Percentiles rank a stretch among this genome's conserved stretches.
phyloP scores from a whole-genome alignment of 1,140 invertebrate species.

The Pomacea maculata region DNA sequence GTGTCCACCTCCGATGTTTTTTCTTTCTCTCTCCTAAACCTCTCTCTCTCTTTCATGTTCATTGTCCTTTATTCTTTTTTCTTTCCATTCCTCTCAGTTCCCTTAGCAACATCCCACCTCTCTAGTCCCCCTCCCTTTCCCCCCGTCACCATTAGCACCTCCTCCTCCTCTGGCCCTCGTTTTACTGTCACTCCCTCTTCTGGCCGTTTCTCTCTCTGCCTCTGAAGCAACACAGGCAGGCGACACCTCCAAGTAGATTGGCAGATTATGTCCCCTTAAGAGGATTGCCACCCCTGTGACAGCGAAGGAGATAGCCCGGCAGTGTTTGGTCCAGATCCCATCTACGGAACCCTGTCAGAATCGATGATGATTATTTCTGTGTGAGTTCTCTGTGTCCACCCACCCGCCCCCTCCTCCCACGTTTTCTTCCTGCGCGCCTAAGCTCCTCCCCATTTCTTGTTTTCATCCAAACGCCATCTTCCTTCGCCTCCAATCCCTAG shows the following conservation, averaged over 20 bases:
- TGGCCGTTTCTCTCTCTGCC: conserved; percentile 7
- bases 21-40: conserved; percentile 14
- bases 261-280: conserved; percentile 28
- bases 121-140: background rate
- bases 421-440: background rate
- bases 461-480: background rate
- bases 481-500: background rate
- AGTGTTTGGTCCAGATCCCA: conserved; percentile 19
- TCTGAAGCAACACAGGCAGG: background rate
- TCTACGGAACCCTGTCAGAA: conserved; percentile 15
- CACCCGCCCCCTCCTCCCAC: background rate
- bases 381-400: background rate
- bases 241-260: conserved; percentile 26
- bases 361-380: conserved; percentile 25
- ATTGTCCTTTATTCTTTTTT: conserved; percentile 7
- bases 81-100: background rate
- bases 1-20: background rate
- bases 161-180: conserved; percentile 3
- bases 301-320: conserved; percentile 17
- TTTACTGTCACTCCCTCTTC: background rate
- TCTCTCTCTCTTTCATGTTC: conserved; percentile 23
- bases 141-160: background rate
- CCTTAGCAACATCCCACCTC: background rate
- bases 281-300: conserved; percentile 25
- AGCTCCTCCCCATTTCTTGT: background rate